A percentile compares a stretch with the other conserved stretches of the same genome.
Evolutionary conservation across 2,797 vertebrate genomes (phyloP).

Genomic region (Parotocinclus haroldoi): DNA sequence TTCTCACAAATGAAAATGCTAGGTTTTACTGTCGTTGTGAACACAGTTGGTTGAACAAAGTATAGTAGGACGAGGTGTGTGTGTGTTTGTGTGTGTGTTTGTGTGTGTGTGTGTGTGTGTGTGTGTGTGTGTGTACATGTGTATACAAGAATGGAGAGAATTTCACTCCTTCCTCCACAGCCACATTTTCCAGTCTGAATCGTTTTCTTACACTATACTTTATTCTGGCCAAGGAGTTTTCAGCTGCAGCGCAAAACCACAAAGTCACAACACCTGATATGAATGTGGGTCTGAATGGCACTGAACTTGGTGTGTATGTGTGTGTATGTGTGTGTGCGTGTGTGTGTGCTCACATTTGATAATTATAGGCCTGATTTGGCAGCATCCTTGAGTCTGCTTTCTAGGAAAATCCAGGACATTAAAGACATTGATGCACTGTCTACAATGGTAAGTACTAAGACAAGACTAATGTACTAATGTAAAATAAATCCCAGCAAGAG

Average conservation of each 20-base stretch:
- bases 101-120: too few species aligned
- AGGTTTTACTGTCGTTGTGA: neutral
- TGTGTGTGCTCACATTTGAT: constrained; percentile 14
- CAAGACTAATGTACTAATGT: too few species aligned
- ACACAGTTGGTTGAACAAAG: neutral
- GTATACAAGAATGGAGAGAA: constrained; percentile 3
- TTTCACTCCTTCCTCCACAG: constrained; percentile 15
- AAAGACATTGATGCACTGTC: constrained; percentile 86
- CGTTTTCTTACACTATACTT: constrained; percentile 5
- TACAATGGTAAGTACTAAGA: constrained; percentile 83
- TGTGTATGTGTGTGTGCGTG: constrained; percentile 16
- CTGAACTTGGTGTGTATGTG: constrained; percentile 14
- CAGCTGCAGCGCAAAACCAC: constrained; percentile 4
- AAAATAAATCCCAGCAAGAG: too few species aligned
- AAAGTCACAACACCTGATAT: neutral
- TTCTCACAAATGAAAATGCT: too few species aligned
- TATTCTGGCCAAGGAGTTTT: constrained; percentile 8
- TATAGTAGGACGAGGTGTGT: too few species aligned
- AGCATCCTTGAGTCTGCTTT: constrained; percentile 73
- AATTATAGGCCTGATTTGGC: constrained; percentile 79
- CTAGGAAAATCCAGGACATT: constrained; percentile 78
- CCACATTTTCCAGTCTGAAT: constrained; percentile 27
- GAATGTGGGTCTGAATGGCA: neutral
- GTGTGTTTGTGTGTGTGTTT: neutral
- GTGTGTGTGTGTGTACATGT: too few species aligned